These are phyloP conservation scores for Perccottus glenii DNA, from an alignment of 2,113 vertebrate species.

Conservation along the genomic window DNA sequence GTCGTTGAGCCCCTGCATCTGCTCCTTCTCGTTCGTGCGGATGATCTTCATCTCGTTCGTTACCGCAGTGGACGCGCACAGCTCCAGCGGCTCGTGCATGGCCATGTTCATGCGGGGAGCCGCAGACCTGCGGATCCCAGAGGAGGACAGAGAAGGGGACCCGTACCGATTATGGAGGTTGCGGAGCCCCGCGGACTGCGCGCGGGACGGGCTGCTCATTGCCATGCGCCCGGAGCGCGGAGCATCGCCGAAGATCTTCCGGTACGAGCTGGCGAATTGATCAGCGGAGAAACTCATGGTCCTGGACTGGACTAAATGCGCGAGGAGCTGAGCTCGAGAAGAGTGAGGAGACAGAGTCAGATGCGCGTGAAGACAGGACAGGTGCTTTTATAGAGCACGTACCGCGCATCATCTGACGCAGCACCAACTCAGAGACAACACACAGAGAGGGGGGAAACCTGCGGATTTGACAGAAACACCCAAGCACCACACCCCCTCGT, in stretches of 20 bases:
- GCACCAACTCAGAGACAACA: conserved; percentile 30
- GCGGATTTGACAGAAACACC: conserved; percentile 71
- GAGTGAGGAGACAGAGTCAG: conserved; percentile 68
- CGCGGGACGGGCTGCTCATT: conserved; percentile 72
- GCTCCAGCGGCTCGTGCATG: conserved; percentile 73
- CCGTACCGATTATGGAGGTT: conserved; percentile 67
- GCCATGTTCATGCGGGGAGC: conserved; percentile 71
- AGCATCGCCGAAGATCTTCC: conserved; percentile 80
- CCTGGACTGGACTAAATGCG: conserved; percentile 36
- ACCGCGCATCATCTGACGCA: conserved; percentile 80
- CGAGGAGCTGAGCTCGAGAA: conserved; percentile 47
- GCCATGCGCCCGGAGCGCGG: conserved; percentile 70
- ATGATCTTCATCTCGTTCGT: conserved; percentile 85
- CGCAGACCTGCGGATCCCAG: conserved; percentile 69
- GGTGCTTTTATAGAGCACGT: conserved; percentile 73
- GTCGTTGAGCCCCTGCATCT: conserved; percentile 85
- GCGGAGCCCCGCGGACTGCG: conserved; percentile 70
- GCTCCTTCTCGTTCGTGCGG: conserved; percentile 86
- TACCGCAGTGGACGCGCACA: conserved; percentile 81
- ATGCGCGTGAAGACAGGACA: conserved; percentile 68
- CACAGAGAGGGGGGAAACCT: conserved; percentile 68
- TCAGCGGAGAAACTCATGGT: conserved; percentile 80
- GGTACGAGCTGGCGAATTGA: conserved; percentile 79
- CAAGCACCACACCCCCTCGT: conserved; percentile 61
- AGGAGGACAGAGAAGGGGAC: conserved; percentile 61